Base-by-base conservation (phyloP, 2,888 invertebrate species). In the Meta bourneti region DNA sequence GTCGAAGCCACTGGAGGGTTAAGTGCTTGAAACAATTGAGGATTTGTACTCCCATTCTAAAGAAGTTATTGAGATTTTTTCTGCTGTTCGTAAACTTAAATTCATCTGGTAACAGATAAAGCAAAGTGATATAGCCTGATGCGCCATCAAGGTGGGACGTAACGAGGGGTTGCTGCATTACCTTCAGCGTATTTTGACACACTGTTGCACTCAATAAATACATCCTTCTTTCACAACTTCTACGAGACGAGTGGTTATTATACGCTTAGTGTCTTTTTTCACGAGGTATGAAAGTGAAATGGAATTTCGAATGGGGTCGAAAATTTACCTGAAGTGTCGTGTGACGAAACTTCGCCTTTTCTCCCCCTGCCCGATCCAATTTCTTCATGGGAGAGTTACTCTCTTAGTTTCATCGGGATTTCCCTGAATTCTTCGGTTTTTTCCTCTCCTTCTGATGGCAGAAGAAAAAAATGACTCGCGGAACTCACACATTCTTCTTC, bases 301-400 rank as follows among this genome's bases (percentile, higher is more conserved):
- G 79, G 16, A 13, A 79, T 77, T 77, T 77, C 8, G 7, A 79
- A 61, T 34, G 20, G 79, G 79, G 79, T 79, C 79, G 79, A 79
- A 61, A 20, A 54, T 61, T 79, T 79, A 79, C 20, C 54, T 79
- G 52, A 19, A 19, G 52, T 20, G 61, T 61, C 61, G 61, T 61
- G 61, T 9, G 61, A 61, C 61, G 61, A 54, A 79, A 79, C 79
- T 61, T 72, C 20, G 72, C 72, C 79, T 79, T 79, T 79, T 61
- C 54, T 54, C 79, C 79, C 49, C 77, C 20, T 61, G 54, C 20
- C 34, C 20, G 79, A 61, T 79, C 79, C 34, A 52, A 79, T 79
- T 79, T 34, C 20, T 79, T 61, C 79, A 61, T 61, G 79, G 79
- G 79, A 79, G 79, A 79, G 52, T 79, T 54, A 20, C 61, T 34